Evolutionary conservation across 2,113 vertebrate genomes (phyloP), one percentile per base, ranked within the genome.

Genomic region (Microcebus murinus): DNA sequence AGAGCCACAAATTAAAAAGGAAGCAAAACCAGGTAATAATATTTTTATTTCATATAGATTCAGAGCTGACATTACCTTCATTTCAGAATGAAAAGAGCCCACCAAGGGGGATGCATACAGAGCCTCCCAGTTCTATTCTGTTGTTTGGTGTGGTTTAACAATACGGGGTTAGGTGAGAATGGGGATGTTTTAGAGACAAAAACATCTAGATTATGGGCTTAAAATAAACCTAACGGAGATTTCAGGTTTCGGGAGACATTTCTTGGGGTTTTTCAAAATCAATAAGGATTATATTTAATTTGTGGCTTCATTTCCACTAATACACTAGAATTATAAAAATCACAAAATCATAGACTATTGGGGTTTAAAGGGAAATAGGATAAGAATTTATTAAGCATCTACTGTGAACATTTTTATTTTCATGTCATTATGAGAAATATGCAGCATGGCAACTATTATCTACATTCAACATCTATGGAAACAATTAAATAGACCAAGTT

Each of bases 1-100:
- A 98, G 96, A 96, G 12, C n/a, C 21, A 65, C 87, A 94, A 83
- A 23, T 74, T 76, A 96, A 96, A 91, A 97, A 91, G 31, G 94
- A 97, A 94, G 9, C 36, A 83, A 97, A 97, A 87, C 27, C 67
- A 96, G 92, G 92, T 97, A 97, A 84, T 0, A 63, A 8, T 23
- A 50, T 36, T 89, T 77, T 48, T 67, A 73, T 94, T 91, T 87
- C 80, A 70, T 68, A 50, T 73, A 73, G 11, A 73, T 55, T 81
- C 9, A 59, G 4, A 84, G 39, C n/a, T 79, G 36, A 21, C 20
- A 21, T 23, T 59, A 21, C 15, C 42, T 76, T 93, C n/a, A 89
- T 67, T 70, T 52, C 91, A 1, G 8, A 71, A 71, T 6, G 83
- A 50, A 82, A 93, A 81, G 9, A 39, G 57, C 2, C 7, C 9